Percentiles rank a stretch among this genome's conserved stretches.
phyloP scores from a whole-genome alignment of 1,140 invertebrate genomes.

The Megalonaias nervosa region DNA sequence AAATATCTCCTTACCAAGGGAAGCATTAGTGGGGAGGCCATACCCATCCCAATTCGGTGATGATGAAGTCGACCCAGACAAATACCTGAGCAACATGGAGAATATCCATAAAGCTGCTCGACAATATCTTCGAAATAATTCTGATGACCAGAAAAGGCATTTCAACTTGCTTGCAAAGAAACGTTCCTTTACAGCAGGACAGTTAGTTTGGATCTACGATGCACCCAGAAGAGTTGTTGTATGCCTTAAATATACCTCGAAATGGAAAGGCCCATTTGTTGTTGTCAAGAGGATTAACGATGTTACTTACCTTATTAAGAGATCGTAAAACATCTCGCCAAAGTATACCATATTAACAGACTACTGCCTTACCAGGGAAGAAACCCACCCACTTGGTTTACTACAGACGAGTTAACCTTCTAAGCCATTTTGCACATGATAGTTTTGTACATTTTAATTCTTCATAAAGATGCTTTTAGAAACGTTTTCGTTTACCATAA shows the following conservation, averaged over 20 bases:
- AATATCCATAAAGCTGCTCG: not conserved
- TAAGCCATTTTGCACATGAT: no score
- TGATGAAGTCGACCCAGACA: not conserved
- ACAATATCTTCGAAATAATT: conserved; percentile 8
- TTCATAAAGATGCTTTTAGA: no score
- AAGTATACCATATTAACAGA: conserved; percentile 29
- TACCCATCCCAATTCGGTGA: not conserved
- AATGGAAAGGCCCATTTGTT: conserved; percentile 35
- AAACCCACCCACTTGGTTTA: conserved; percentile 2
- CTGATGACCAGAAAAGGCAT: conserved; percentile 20
- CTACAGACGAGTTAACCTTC: no score
- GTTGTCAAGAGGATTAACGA: conserved; percentile 34
- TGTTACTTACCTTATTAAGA: conserved; percentile 27
- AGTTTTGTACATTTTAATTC: no score
- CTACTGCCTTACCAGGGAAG: conserved; percentile 26
- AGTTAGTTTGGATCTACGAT: conserved; percentile 38
- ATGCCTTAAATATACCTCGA: conserved; percentile 26
- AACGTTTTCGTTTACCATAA: no score
- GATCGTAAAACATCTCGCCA: not conserved
- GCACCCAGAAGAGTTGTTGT: conserved; percentile 23
- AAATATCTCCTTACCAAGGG: conserved; percentile 46
- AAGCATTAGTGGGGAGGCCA: conserved; percentile 37
- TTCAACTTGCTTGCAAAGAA: not conserved
- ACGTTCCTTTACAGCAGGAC: conserved; percentile 13
- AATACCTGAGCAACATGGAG: conserved; percentile 4